Base-by-base conservation (phyloP, 53 echinoderm and acorn worm genomes). In the Antedon mediterranea region DNA sequence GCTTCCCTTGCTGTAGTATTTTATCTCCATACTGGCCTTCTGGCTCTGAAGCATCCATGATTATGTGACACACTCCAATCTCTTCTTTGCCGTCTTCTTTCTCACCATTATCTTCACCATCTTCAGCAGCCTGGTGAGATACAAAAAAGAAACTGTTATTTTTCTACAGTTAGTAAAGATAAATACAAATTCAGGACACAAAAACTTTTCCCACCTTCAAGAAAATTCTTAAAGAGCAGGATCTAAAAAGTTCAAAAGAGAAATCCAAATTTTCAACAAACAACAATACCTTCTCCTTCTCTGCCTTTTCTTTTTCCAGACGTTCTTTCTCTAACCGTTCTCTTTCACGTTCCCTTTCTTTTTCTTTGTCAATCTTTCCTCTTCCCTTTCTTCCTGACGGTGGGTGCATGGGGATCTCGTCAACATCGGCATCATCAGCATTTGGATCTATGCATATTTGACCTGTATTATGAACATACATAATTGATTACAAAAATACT, bases 301-400 rank as follows among this genome's bases (percentile, higher is more conserved):
- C 89, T 32, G 90, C 95, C 43, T 94, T 94, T 78, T 94, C 95
- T 82, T 84, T 89, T 71, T 94, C 95, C 31, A 94, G 33, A 42
- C 95, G 80, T 74, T 94, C 95, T 74, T 75, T 94, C 79, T 94
- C 95, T 81, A 91, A 84, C 29, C 90, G 81, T 80, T 94, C 95
- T 74, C 88, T 88, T 75, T 93, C 93, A 79, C 88, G 88, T 78
- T 93, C 93, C 84, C 85, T 93, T 75, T 93, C 93, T 57, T 93
- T 93, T 80, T 93, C 93, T 80, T 91, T 94, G 76, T 94, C 95
- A 34, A 88, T 88, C 76, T 90, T 91, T 71, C 89, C 86, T 82
- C 87, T 94, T 70, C 89, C 91, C 78, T 94, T 94, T 76, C 89
- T 91, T 75, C 95, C 95, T 30, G 95, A 94, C 31, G 95, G 95